These are phyloP conservation scores for Eudasyphora cyanicolor DNA, from an alignment of 2,888 invertebrate genomes.

Conservation along the genomic window DNA sequence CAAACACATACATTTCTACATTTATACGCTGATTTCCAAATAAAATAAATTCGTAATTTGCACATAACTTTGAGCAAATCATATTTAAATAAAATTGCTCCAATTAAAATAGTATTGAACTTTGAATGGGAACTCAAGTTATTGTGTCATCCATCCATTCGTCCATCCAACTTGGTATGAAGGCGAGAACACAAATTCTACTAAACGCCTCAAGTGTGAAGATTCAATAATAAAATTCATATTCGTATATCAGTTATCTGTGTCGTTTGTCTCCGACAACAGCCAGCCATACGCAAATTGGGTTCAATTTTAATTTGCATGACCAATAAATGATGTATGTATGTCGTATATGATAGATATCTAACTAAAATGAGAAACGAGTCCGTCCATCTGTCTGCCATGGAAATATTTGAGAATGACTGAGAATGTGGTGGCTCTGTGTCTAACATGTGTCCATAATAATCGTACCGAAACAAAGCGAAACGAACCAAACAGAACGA, in stretches of 20 bases:
- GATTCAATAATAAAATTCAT: neutral
- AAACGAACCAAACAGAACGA: neutral
- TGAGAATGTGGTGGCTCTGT: too few species aligned
- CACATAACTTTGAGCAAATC: slow-evolving; percentile 18
- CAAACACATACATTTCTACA: too few species aligned
- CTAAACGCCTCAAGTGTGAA: slow-evolving; percentile 3
- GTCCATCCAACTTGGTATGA: too few species aligned
- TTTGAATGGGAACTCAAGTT: slow-evolving; percentile 56
- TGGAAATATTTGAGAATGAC: neutral
- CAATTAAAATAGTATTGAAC: slow-evolving; percentile 66
- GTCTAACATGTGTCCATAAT: neutral
- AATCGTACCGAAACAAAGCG: neutral
- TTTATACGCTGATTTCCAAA: too few species aligned
- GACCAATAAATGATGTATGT: too few species aligned
- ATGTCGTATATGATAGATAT: neutral
- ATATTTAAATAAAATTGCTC: slow-evolving; percentile 44
- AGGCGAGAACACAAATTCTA: neutral
- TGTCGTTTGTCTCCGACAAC: slow-evolving; percentile 7
- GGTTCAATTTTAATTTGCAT: slow-evolving; percentile 55
- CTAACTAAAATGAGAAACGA: neutral
- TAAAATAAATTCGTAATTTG: neutral
- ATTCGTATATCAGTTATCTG: neutral
- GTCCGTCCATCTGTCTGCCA: slow-evolving; percentile 29
- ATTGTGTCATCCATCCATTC: slow-evolving; percentile 63
- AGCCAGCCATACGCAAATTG: slow-evolving; percentile 16